Conservation (phyloP, 1,140 invertebrate species). For the Drosophila repletoides region DNA sequence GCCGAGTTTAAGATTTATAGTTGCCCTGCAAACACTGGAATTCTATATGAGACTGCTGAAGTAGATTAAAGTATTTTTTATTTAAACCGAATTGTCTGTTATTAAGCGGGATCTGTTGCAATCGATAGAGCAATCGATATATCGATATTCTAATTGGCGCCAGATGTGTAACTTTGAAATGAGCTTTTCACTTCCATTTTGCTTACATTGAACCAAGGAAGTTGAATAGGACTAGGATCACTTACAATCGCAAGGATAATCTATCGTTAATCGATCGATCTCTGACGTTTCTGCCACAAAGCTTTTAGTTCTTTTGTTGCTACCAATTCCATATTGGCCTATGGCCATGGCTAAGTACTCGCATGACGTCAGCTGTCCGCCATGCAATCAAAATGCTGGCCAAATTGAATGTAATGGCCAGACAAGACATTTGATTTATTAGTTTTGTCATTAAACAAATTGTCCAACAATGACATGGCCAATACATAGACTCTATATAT, state of each 20-base stretch:
- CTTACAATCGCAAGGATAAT: background rate
- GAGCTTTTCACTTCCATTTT: background rate
- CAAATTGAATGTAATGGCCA: conserved; percentile 52
- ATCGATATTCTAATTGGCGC: conserved; percentile 27
- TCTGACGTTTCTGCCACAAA: background rate
- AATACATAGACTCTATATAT: conserved; percentile 3
- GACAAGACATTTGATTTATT: conserved; percentile 72
- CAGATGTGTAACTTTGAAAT: background rate
- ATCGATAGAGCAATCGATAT: conserved; percentile 27
- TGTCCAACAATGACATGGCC: conserved; percentile 59
- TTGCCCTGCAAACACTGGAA: too few species aligned
- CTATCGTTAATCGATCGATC: conserved; percentile 23
- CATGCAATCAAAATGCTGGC: background rate
- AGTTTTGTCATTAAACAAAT: conserved; percentile 76
- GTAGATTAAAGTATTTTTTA: too few species aligned
- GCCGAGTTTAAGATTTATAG: too few species aligned
- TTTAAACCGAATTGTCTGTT: too few species aligned
- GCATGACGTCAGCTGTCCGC: conserved; percentile 22
- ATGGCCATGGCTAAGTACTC: too few species aligned
- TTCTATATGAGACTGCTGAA: too few species aligned
- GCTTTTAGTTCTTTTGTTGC: background rate
- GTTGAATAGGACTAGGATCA: background rate
- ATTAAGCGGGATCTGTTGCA: background rate
- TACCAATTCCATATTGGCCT: background rate
- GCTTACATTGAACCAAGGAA: background rate